Evolutionary conservation across 37 sponge, comb jelly and placozoan species (phyloP), one percentile per base, ranked within the genome.

Genomic region (Oscarella lobularis): DNA sequence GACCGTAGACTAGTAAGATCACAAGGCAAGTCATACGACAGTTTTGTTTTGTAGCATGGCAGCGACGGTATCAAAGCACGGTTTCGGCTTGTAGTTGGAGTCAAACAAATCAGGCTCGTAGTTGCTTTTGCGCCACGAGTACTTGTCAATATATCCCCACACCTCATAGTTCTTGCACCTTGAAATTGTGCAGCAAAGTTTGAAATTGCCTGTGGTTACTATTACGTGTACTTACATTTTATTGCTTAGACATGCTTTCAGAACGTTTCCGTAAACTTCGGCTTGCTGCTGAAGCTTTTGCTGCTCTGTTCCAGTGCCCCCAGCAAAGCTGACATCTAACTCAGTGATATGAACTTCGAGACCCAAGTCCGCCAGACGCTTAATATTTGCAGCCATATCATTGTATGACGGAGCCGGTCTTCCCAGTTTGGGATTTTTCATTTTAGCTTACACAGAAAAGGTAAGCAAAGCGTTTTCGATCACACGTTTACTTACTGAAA

Each of bases 281-380:
- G 71, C 71, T 14, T 68, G 71, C 31, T 68, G 6, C 6, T 68
- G 35, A 4, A 68, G 31, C 6, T 68, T 29, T 14, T 68, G 31
- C 6, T 20, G 6, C 14, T 48, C 60, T 9, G 60, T 27, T 48
- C 60, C 60, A 4, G 71, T 29, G 31, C 4, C 31, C 5, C 29
- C 6, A 34, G 6, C 4, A 5, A 68, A 34, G 31, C 31, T 68
- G 71, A 68, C 71, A 20, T 68, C 71, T 35, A 68, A 29, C 31
- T 68, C 71, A 5, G 71, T 68, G 71, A 68, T 30, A 14, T 68
- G 71, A 68, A 68, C 71, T 14, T 68, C 71, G 5, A 68, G 31
- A 4, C 71, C 71, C 6, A 68, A 35, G 31, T 68, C 71, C 5
- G 31, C 71, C 29, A 68, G 33, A 68, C 71, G 71, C 31, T 68